Percentiles rank a stretch among this genome's conserved stretches.
phyloP scores from a whole-genome alignment of 1,140 invertebrate genomes.

The Camponotus pennsylvanicus region DNA sequence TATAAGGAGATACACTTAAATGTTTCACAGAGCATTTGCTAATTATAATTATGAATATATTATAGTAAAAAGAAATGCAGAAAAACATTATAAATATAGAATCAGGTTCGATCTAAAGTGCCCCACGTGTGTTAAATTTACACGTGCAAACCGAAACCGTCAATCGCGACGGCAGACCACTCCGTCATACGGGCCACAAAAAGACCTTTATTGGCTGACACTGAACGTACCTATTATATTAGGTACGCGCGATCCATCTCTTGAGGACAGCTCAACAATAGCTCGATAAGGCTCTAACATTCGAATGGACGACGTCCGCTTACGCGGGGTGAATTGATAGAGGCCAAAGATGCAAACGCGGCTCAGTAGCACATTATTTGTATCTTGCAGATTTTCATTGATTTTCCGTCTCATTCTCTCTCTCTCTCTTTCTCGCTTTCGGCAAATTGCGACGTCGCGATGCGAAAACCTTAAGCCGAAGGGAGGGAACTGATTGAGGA shows the following conservation, averaged over 20 bases:
- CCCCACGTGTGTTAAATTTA: conserved; percentile 66
- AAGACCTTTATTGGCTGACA: conserved; percentile 84
- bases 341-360: conserved; percentile 16
- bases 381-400: conserved; percentile 41
- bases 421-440: neutral
- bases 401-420: neutral
- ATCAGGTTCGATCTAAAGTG: neutral
- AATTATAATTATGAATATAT: neutral
- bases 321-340: conserved; percentile 43
- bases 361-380: conserved; percentile 16
- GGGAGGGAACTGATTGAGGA: conserved; percentile 68
- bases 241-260: conserved; percentile 84
- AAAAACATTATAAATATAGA: neutral
- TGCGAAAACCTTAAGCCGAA: conserved; percentile 50
- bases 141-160: conserved; percentile 39
- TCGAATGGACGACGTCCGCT: conserved; percentile 60
- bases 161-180: conserved; percentile 70
- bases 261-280: conserved; percentile 81
- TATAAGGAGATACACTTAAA: neutral
- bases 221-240: conserved; percentile 80
- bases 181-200: conserved; percentile 82
- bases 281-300: conserved; percentile 76
- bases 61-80: too few species aligned
- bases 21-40: neutral
- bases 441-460: conserved; percentile 15